phyloP scores from a whole-genome alignment of 2,797 vertebrate species.

The Lerista edwardsae region DNA sequence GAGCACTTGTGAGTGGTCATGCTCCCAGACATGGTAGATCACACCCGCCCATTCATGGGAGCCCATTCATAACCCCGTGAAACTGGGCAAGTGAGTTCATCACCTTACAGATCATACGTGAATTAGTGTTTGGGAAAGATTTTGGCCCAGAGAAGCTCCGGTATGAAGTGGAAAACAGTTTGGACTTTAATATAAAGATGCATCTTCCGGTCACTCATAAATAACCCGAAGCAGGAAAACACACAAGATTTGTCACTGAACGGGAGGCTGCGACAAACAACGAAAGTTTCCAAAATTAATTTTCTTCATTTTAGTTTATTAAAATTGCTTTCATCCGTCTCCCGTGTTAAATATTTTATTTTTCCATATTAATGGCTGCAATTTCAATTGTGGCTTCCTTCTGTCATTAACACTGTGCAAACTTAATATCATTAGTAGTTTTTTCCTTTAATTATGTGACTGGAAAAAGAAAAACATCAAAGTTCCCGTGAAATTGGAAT shows the following conservation, averaged over 20 bases:
- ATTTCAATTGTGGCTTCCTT: constrained; percentile 82
- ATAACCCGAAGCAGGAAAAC: constrained; percentile 68
- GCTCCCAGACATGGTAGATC: not conserved
- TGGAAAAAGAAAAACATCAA: constrained; percentile 86
- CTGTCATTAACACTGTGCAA: constrained; percentile 88
- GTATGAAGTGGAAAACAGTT: constrained; percentile 18
- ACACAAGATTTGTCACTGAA: constrained; percentile 62
- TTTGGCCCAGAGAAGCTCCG: not conserved
- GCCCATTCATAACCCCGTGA: not conserved
- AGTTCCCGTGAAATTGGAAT: constrained; percentile 88
- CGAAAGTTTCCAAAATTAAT: constrained; percentile 83
- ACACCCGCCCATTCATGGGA: too few relatives aligned
- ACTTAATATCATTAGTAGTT: constrained; percentile 88
- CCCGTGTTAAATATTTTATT: constrained; percentile 86
- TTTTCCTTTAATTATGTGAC: constrained; percentile 89
- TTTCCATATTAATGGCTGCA: constrained; percentile 86
- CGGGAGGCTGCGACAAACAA: constrained; percentile 65
- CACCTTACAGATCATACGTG: not conserved
- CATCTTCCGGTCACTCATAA: constrained; percentile 62
- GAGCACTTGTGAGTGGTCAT: too few relatives aligned
- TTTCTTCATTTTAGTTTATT: constrained; percentile 86
- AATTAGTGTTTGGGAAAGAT: constrained; percentile 9
- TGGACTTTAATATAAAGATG: constrained; percentile 24
- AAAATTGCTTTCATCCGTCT: constrained; percentile 87
- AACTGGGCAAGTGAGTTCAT: not conserved